These are phyloP conservation scores for Epicampocera succincta DNA, from an alignment of 2,888 invertebrate species.

Conservation along the genomic window DNA sequence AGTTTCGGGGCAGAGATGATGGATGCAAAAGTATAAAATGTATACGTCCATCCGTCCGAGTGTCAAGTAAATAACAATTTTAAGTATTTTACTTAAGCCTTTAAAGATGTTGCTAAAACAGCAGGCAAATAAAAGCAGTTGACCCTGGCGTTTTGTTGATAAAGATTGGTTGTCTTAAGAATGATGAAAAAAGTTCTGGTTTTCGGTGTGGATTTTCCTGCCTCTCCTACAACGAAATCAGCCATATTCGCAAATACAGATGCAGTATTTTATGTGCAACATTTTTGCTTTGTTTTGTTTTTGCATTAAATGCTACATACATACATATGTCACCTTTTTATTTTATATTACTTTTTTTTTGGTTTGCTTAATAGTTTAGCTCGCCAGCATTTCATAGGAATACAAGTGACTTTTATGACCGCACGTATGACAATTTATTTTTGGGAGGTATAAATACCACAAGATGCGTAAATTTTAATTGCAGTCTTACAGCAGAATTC, in stretches of 20 bases:
- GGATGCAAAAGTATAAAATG: constrained; percentile 25
- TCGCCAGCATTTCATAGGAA: not conserved
- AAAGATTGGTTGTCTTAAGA: constrained; percentile 37
- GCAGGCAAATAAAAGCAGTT: constrained; percentile 43
- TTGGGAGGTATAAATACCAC: constrained; percentile 61
- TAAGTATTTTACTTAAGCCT: constrained; percentile 4
- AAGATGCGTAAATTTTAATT: constrained; percentile 36
- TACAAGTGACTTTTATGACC: not conserved
- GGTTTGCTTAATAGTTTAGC: not conserved
- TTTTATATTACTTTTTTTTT: not conserved
- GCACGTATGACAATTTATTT: constrained; percentile 11
- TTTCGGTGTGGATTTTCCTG: constrained; percentile 29
- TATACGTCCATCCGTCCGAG: not conserved
- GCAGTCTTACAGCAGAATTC: constrained; percentile 52
- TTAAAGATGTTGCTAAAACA: not conserved
- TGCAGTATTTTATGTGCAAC: constrained; percentile 42
- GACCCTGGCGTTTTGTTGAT: constrained; percentile 51
- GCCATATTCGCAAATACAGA: not conserved
- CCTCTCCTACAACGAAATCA: constrained; percentile 22
- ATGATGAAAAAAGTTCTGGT: constrained; percentile 46
- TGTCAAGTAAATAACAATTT: constrained; percentile 46
- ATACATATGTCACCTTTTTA: not conserved
- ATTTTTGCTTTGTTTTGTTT: not conserved
- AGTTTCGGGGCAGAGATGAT: constrained; percentile 33
- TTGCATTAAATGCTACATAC: not conserved